Evolutionary conservation across 2,797 vertebrate genomes (phyloP).

Genomic region (Tarsius wallacei): DNA sequence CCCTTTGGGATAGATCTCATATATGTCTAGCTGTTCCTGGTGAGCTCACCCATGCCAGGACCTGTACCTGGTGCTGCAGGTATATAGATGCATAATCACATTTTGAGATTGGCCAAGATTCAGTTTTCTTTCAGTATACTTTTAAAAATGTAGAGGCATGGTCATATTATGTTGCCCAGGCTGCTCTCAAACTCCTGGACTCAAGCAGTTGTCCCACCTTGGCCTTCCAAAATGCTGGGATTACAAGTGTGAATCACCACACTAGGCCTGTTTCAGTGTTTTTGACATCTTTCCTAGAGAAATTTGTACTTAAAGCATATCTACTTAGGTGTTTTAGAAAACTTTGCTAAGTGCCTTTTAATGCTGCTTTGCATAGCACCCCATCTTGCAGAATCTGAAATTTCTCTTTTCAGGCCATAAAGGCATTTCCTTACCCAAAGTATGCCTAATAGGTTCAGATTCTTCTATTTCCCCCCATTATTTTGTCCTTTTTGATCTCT

Average conservation of each 20-base stretch:
- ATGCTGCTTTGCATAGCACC: background rate
- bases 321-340: background rate
- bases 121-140: slow-evolving; percentile 5
- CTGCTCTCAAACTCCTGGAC: no score
- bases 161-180: no score
- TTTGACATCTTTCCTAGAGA: slow-evolving; percentile 56
- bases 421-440: slow-evolving; percentile 18
- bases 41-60: background rate
- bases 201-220: no score
- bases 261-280: background rate
- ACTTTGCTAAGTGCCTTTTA: background rate
- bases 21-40: background rate
- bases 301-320: background rate
- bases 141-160: no score
- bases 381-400: background rate
- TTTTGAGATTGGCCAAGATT: background rate
- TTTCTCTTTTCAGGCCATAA: background rate
- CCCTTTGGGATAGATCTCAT: background rate
- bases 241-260: no score
- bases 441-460: background rate
- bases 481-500: slow-evolving; percentile 44
- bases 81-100: background rate
- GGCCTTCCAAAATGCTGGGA: no score
- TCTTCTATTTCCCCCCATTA: background rate
- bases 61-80: background rate